Evolutionary conservation across 2,113 vertebrate species (phyloP), one percentile per base, ranked within the genome.

Genomic region (Tragelaphus strepsiceros): DNA sequence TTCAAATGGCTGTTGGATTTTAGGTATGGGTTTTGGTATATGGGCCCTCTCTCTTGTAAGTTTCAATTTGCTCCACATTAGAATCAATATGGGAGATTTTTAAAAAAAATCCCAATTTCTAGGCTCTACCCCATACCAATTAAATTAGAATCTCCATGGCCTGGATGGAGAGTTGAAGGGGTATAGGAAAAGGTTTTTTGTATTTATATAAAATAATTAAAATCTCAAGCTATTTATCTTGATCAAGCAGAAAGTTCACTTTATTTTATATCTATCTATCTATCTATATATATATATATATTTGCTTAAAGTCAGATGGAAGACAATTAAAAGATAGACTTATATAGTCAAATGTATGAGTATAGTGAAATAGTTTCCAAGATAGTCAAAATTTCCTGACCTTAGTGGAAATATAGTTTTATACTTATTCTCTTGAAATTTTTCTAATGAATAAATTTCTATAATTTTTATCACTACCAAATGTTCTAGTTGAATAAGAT

Each of bases 1-100:
- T 5, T 77, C 30, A 82, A 35, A 46, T 39, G 16, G 13, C 3
- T 71, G 67, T 39, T 71, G 67, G n/a, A 71, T 71, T 13, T 51
- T n/a, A 56, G 28, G 22, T 51, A 10, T 56, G 7, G 19, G 10
- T 88, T 88, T 92, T 54, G 17, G 8, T 6, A 30, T 46, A n/a
- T 53, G 17, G 0, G 1, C 0, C 43, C 6, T 28, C 7, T 77
- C 3, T 12, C 4, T 6, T 43, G 0, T 84, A 16, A 43, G 14
- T 93, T 90, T 84, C 2, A 28, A 2, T 71, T 93, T 62, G 35
- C 28, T 67, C 9, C 15, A 8, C 14, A 30, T 46, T 51, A 56
- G 14, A 54, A 54, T 49, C 14, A 87, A 64, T 16, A 82, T 6
- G 4, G 13, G 22, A 84, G 59, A 10, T 78, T 71, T 21, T 6